Percentiles rank a stretch among this genome's conserved stretches.
These are phyloP conservation scores for Platyrinchus mystaceus DNA, from an alignment of 2,797 vertebrate genomes.

Conservation along the genomic window DNA sequence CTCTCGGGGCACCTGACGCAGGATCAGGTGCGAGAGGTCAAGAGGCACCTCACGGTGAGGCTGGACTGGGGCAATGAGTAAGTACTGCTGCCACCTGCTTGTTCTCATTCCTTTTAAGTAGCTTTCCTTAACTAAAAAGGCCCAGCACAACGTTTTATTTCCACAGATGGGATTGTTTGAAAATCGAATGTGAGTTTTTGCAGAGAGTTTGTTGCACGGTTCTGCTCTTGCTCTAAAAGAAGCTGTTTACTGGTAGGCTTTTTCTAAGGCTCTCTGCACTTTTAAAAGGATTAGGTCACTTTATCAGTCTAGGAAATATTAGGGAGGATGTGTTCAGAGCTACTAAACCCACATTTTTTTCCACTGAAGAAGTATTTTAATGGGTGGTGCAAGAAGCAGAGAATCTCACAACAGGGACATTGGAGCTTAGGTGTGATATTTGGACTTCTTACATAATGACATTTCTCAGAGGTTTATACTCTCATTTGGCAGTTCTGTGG, in stretches of 20 bases:
- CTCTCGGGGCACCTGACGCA: conserved; percentile 97
- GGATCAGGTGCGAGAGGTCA: conserved; percentile 97
- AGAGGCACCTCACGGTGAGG: conserved; percentile 95
- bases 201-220: not conserved
- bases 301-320: not conserved
- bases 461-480: not conserved
- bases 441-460: not conserved
- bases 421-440: not conserved
- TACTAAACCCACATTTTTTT: not conserved
- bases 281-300: not conserved
- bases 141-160: not conserved
- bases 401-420: not conserved
- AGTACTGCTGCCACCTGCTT: conserved; percentile 74
- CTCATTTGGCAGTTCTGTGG: not conserved
- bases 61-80: conserved; percentile 99
- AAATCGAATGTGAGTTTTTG: not conserved
- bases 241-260: not conserved
- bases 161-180: not conserved
- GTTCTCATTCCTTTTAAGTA: not conserved
- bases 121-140: not conserved
- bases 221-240: not conserved
- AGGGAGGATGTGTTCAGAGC: not conserved
- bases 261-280: not conserved
- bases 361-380: not conserved
- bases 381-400: not conserved